Base-by-base conservation (phyloP, 35 echinoderm and acorn worm genomes). In the Apostichopus parvimensis region DNA sequence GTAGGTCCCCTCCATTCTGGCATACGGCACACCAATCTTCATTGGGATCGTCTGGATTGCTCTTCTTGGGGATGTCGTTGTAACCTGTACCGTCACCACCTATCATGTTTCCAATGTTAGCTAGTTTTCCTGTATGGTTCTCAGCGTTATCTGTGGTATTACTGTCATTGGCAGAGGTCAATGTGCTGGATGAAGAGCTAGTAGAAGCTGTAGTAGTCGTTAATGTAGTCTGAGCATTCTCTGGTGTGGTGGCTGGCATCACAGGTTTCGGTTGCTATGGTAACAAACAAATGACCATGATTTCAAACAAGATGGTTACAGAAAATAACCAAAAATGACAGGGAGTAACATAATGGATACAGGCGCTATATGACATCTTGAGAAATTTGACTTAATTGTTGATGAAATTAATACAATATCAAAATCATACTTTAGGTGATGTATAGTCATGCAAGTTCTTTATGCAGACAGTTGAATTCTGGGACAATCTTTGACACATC, bases 1-100 rank as follows among this genome's bases (percentile, higher is more conserved):
- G 84, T 6, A 96, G 93, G 68, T 96, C 95, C 9, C 95, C 95
- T 15, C 95, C 95, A 73, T 96, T 96, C 55, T 96, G 93, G 90
- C 95, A 96, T 54, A 91, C 90, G 0, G 93, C 95, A 79, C 95
- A 96, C 91, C 93, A 96, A 23, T 96, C 95, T 65, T 96, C 95
- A 58, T 94, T 96, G 5, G 93, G 93, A 61, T 96, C 95, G 20
- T 92, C 88, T 0, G 89, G 89, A n/a, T 91, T 91, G 17, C 86
- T 88, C 86, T 88, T 88, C 86, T 88, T 88, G 2, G 53, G 53
- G 53, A 91, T 73, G 21, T 91, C 53, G 89, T 17, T 91, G 52
- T 79, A 91, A 10, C 76, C 72, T 13, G 71, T 91, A 8, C 53
- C 55, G 26, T 65, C 73, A 5, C 73, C 70, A 10, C 79, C 89